phyloP scores from a whole-genome alignment of 2,888 invertebrate species.

The Athetis lepigone region DNA sequence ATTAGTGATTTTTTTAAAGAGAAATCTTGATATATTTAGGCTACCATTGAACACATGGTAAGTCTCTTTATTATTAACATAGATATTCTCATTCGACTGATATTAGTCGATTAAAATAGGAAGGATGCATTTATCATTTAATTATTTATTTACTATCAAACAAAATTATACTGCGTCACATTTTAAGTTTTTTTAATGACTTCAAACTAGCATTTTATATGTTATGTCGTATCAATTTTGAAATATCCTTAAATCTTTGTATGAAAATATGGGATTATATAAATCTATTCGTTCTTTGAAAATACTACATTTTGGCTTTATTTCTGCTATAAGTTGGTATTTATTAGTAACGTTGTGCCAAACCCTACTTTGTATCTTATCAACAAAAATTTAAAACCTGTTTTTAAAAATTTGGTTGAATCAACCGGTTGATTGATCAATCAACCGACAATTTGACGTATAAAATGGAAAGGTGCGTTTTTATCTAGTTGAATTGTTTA shows the following conservation, averaged over 20 bases:
- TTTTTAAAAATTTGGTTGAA: conserved; percentile 17
- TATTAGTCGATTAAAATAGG: conserved; percentile 8
- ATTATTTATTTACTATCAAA: no score
- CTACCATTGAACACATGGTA: conserved; percentile 47
- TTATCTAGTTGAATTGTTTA: no score
- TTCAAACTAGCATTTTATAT: not conserved
- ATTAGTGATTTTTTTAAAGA: not conserved
- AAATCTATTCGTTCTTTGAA: no score
- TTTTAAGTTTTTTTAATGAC: not conserved
- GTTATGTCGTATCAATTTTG: not conserved
- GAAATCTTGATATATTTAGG: conserved; percentile 10
- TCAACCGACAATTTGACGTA: not conserved
- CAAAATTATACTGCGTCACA: no score
- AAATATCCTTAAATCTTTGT: conserved; percentile 30
- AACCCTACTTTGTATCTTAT: conserved; percentile 12
- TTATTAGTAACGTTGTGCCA: conserved; percentile 8
- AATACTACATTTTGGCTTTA: no score
- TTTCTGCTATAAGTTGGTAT: not conserved
- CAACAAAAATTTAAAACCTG: conserved; percentile 7
- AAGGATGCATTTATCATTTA: not conserved
- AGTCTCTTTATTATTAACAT: conserved; percentile 20
- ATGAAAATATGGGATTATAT: conserved; percentile 37
- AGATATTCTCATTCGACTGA: conserved; percentile 2
- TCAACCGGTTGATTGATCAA: conserved; percentile 32
- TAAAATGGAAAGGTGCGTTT: no score